Conservation (phyloP, 1,140 invertebrate genomes). For the Conus betulinus region DNA sequence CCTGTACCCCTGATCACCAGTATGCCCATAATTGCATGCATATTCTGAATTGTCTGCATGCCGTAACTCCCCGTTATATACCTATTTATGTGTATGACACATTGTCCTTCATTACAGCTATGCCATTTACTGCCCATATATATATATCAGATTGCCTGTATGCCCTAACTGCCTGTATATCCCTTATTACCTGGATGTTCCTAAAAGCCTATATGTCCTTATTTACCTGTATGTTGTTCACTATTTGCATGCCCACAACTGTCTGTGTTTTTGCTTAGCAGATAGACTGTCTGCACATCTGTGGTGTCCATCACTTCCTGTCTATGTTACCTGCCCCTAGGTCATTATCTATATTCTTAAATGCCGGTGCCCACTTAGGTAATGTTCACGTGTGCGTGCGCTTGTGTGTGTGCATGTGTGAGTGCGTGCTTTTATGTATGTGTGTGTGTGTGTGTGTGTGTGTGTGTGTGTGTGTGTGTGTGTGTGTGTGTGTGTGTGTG, state of each 20-base stretch:
- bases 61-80: no score
- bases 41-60: no score
- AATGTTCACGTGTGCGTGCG: not conserved
- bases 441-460: conserved; percentile 5
- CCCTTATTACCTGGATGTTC: no score
- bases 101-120: no score
- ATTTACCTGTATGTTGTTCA: not conserved
- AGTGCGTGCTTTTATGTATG: not conserved
- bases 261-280: not conserved
- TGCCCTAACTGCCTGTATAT: no score
- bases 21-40: no score
- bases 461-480: conserved; percentile 19
- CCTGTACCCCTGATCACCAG: no score
- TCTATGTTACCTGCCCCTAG: not conserved
- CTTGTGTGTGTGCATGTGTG: not conserved
- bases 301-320: not conserved
- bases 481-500: conserved; percentile 17
- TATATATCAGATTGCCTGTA: no score
- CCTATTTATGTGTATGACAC: no score
- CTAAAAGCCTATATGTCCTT: no score
- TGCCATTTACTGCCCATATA: no score
- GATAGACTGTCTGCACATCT: not conserved
- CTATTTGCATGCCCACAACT: not conserved
- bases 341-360: not conserved
- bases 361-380: not conserved